Evolutionary conservation across 2,113 vertebrate genomes (phyloP).

Genomic region (Glaucidium brasilianum): DNA sequence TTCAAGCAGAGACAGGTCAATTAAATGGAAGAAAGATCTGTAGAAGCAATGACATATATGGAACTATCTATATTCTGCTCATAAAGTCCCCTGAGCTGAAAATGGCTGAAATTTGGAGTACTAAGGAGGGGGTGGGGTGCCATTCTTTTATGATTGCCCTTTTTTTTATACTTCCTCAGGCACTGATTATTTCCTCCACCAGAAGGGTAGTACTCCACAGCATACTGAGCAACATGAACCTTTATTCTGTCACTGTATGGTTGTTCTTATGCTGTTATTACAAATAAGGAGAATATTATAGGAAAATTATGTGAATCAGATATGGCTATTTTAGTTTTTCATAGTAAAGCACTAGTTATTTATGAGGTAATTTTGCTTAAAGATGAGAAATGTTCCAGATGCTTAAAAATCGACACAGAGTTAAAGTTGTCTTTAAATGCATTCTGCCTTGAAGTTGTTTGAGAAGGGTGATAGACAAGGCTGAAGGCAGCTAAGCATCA

Average conservation of each 20-base stretch:
- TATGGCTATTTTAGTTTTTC: neutral
- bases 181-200: neutral
- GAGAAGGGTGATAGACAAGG: neutral
- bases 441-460: neutral
- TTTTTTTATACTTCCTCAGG: neutral
- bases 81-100: neutral
- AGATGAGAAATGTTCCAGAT: neutral
- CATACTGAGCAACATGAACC: fast-evolving
- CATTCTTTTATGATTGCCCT: neutral
- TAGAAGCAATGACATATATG: neutral
- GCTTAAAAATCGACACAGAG: neutral
- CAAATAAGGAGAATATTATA: neutral
- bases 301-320: neutral
- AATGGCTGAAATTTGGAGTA: neutral
- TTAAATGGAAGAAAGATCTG: neutral
- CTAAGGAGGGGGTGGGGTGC: fast-evolving
- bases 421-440: neutral
- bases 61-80: neutral
- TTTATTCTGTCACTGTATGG: neutral
- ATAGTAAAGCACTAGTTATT: neutral
- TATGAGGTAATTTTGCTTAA: neutral
- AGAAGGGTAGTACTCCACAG: neutral
- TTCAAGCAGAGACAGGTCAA: neutral
- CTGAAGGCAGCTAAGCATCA: neutral
- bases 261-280: neutral